A percentile compares a stretch with the other conserved stretches of the same genome.
phyloP scores from a whole-genome alignment of 2,888 invertebrate species.

The Tribolium freemani region DNA sequence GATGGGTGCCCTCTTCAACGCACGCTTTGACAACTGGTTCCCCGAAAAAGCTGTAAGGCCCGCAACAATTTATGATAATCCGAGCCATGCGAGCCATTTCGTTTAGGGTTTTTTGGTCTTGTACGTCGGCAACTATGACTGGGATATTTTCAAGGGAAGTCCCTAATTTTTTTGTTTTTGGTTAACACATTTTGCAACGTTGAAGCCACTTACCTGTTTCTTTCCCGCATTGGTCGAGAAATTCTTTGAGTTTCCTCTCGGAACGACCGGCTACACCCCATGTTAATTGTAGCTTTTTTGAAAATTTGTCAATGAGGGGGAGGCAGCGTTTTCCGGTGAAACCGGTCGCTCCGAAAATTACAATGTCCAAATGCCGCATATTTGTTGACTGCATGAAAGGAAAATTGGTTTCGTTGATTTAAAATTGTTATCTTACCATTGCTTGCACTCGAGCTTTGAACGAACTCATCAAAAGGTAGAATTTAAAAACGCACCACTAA shows the following conservation, averaged over 20 bases:
- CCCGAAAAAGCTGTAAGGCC: conserved; percentile 90
- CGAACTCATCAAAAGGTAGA: not conserved
- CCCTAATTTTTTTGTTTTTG: conserved; percentile 42
- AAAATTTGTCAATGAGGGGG: conserved; percentile 71
- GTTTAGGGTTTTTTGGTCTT: conserved; percentile 79
- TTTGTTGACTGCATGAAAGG: conserved; percentile 46
- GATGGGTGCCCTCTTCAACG: conserved; percentile 80
- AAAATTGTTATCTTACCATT: not conserved
- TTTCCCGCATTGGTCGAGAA: conserved; percentile 61
- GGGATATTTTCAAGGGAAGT: conserved; percentile 51
- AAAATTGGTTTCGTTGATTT: no score
- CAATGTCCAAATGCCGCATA: conserved; percentile 76
- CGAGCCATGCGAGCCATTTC: conserved; percentile 86
- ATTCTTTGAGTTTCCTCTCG: conserved; percentile 64
- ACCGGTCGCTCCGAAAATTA: conserved; percentile 95
- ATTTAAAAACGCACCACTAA: no score
- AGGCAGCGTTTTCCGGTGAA: conserved; percentile 92
- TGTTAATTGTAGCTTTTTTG: conserved; percentile 71
- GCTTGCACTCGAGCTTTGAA: not conserved
- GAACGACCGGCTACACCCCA: conserved; percentile 94
- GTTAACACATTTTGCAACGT: no score
- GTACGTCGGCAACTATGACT: conserved; percentile 78
- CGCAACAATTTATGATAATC: conserved; percentile 92
- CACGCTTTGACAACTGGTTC: conserved; percentile 93
- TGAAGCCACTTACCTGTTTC: conserved; percentile 66